Evolutionary conservation across 1,140 invertebrate genomes (phyloP), one percentile per base, ranked within the genome.

Genomic region (Ganaspis sp.): DNA sequence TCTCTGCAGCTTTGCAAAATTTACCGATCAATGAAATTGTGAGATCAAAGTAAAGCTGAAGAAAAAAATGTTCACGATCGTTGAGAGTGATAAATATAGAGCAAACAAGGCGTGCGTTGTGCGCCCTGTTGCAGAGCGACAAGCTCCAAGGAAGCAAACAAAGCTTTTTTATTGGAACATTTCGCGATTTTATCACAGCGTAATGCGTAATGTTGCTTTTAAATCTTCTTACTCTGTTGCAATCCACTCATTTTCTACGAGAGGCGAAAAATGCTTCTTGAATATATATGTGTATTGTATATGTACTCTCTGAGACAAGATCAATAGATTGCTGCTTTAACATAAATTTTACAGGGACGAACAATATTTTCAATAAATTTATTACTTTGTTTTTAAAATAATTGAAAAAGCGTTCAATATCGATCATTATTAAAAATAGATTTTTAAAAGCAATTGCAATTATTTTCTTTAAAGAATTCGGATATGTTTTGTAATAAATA

Each of bases 1-100:
- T n/a, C 54, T 58, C 26, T 26, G 23, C 23, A 26, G 21, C 19
- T 26, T 64, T 26, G 58, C 12, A 29, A 64, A 58, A 29, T 64
- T 64, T 64, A 64, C 26, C 58, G 58, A 64, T 29, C 58, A 64
- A 64, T 64, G 58, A 64, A 64, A 64, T 34, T 29, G 23, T 29
- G 12, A 29, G 58, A 29, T 64, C 58, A 29, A 29, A 64, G 26
- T 29, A 49, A 49, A 64, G 21, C 23, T 64, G 23, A n/a, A 64
- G 15, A 26, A 15, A 64, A 64, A 64, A 64, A 29, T 64, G 12
- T 29, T 29, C 26, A 64, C 58, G 58, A 29, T 64, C 58, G 3
- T n/a, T 15, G 23, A 29, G 23, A 29, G 21, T 64, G 58, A 64
- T 64, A 34, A 64, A 64, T 64, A 64, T 29, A 49, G 58, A n/a